Evolutionary conservation across 2,797 vertebrate species (phyloP).

Genomic region (Hozukius guyotensis): DNA sequence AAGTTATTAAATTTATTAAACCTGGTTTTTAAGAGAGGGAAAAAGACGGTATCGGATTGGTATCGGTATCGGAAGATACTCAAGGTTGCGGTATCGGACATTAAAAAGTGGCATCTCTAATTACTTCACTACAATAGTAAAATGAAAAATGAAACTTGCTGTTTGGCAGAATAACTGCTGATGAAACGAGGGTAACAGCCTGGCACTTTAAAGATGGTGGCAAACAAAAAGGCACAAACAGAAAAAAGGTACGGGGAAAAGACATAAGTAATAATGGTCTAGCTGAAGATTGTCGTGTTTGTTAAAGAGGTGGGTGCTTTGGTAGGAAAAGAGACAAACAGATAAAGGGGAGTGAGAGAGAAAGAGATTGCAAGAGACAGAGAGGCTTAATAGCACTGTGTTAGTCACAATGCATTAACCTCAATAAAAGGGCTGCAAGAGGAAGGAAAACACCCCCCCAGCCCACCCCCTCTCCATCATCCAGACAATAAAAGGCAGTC

Average conservation of each 20-base stretch:
- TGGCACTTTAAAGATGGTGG: neutral
- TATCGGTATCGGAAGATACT: too few relatives aligned
- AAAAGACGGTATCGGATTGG: too few relatives aligned
- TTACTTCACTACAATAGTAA: neutral
- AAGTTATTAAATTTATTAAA: too few relatives aligned
- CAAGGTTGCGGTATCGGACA: too few relatives aligned
- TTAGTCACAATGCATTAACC: slow-evolving; percentile 70
- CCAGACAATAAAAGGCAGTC: slow-evolving; percentile 52
- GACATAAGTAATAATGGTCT: neutral
- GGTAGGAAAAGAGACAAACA: slow-evolving; percentile 7
- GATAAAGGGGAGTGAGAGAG: slow-evolving; percentile 17
- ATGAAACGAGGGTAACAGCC: neutral
- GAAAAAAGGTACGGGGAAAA: too few relatives aligned
- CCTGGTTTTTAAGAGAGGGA: too few relatives aligned
- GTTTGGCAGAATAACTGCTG: neutral
- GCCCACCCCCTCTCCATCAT: neutral
- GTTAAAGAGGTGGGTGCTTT: slow-evolving; percentile 6
- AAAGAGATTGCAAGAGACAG: slow-evolving; percentile 39
- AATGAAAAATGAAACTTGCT: neutral
- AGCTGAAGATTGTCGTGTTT: slow-evolving; percentile 3
- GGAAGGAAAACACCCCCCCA: slow-evolving; percentile 32
- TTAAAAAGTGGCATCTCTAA: too few relatives aligned
- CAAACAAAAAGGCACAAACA: neutral
- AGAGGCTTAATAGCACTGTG: slow-evolving; percentile 49
- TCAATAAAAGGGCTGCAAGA: slow-evolving; percentile 57